A percentile compares a stretch with the other conserved stretches of the same genome.
Evolutionary conservation across 2,888 invertebrate species (phyloP).

Genomic region (Allygus modestus): DNA sequence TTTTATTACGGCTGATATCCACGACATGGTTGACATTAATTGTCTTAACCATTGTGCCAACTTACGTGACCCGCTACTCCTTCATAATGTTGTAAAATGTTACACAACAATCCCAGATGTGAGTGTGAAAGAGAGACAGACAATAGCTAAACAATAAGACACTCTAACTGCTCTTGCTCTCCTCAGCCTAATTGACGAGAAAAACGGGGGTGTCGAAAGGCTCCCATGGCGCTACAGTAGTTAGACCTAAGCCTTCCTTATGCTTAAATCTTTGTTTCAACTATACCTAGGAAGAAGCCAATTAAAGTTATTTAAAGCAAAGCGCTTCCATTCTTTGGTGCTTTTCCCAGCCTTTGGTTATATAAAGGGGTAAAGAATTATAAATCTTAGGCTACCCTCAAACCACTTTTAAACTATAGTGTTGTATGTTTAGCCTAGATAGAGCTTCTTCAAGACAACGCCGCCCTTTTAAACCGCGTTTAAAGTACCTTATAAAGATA

Average conservation of each 20-base stretch:
- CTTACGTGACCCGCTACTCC: neutral
- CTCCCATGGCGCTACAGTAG: neutral
- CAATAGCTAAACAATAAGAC: neutral
- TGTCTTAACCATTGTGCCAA: neutral
- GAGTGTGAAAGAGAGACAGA: conserved; percentile 9
- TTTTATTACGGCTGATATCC: too few relatives aligned
- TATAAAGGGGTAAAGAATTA: too few relatives aligned
- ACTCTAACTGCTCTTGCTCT: neutral
- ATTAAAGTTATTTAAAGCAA: neutral
- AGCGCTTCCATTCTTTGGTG: neutral
- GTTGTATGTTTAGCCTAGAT: too few relatives aligned
- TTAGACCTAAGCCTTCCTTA: neutral
- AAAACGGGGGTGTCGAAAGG: neutral
- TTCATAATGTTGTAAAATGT: neutral
- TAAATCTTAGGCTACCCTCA: too few relatives aligned
- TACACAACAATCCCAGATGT: conserved; percentile 4
- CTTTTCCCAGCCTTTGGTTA: too few relatives aligned
- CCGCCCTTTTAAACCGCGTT: too few relatives aligned
- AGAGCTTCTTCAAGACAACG: too few relatives aligned
- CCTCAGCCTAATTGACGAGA: conserved; percentile 1
- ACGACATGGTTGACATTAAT: too few relatives aligned
- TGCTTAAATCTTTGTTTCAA: neutral
- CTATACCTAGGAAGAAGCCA: neutral
- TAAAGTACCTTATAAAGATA: too few relatives aligned
- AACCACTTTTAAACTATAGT: too few relatives aligned